phyloP scores from a whole-genome alignment of 2,888 invertebrate species.

The Morpho achilles region DNA sequence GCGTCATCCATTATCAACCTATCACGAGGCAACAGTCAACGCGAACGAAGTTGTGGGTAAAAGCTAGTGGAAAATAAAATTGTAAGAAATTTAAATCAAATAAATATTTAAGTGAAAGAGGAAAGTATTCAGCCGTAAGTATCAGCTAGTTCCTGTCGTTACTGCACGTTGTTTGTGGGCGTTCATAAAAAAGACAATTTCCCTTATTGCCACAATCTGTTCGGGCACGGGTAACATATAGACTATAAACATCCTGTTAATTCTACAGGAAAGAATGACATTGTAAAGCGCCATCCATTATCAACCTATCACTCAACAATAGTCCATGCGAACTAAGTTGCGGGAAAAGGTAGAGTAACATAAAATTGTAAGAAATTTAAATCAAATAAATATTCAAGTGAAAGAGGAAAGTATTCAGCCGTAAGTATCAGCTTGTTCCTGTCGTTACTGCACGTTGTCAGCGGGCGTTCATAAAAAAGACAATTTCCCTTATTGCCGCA shows the following conservation, averaged over 20 bases:
- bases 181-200: slow-evolving; percentile 79
- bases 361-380: neutral
- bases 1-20: no score
- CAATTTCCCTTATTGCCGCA: slow-evolving; percentile 78
- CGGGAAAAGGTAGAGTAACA: neutral
- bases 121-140: slow-evolving; percentile 39
- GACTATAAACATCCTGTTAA: no score
- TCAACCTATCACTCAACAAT: no score
- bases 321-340: no score
- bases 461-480: slow-evolving; percentile 76
- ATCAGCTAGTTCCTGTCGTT: slow-evolving; percentile 45
- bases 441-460: slow-evolving; percentile 68
- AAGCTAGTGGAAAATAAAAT: neutral
- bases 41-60: no score
- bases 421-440: slow-evolving; percentile 38
- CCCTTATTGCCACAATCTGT: slow-evolving; percentile 78
- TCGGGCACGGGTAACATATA: slow-evolving; percentile 43
- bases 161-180: slow-evolving; percentile 64
- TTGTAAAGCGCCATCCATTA: no score
- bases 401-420: slow-evolving; percentile 33
- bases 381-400: slow-evolving; percentile 18
- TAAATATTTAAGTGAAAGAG: slow-evolving; percentile 19
- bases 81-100: slow-evolving; percentile 4
- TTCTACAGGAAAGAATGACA: no score
- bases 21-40: no score